Evolutionary conservation across 2,797 vertebrate species (phyloP), one percentile per base, ranked within the genome.

Genomic region (Clarias pachynema): DNA sequence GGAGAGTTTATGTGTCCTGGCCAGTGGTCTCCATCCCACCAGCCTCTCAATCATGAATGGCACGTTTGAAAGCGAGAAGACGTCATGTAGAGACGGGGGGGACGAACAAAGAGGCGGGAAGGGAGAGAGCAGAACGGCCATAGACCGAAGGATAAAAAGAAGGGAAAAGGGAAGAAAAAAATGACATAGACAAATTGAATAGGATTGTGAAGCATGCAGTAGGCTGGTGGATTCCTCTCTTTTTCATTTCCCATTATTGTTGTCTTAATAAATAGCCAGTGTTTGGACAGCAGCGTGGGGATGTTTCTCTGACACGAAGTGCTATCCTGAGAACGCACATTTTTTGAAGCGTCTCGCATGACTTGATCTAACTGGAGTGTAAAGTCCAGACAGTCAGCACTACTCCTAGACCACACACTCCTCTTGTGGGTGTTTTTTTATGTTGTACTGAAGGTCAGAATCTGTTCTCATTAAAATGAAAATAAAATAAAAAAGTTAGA

Each of bases 311-410:
- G 80, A 92, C 79, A 87, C 89, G 88, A 89, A 88, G 74, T 88
- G 77, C 87, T 89, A 91, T 87, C 88, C 95, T 91, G 89, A 88
- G 92, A 93, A 90, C 85, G 90, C 91, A 82, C 94, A 96, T 97
- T 95, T 53, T 94, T 92, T 96, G 79, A 94, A 93, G 96, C 96
- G 86, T 86, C 93, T 95, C 88, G 91, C 86, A 95, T 97, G 87
- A 87, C 92, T 95, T 87, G 88, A 88, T 82, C 89, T 92, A 91
- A 94, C 91, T 93, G 91, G 93, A 93, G 93, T 95, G 65, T 81
- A 79, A 56, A 73, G 86, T 82, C 89, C 91, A 88, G 84, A 77
- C 91, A 66, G 81, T 83, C 66, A 62, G 59, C 60, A n/a, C 44
- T 73, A 24, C 66, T 63, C 22, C 16, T 18, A 37, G 34, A 70